Evolutionary conservation across 2,888 invertebrate genomes (phyloP).

Genomic region (Drosophila neotestacea): DNA sequence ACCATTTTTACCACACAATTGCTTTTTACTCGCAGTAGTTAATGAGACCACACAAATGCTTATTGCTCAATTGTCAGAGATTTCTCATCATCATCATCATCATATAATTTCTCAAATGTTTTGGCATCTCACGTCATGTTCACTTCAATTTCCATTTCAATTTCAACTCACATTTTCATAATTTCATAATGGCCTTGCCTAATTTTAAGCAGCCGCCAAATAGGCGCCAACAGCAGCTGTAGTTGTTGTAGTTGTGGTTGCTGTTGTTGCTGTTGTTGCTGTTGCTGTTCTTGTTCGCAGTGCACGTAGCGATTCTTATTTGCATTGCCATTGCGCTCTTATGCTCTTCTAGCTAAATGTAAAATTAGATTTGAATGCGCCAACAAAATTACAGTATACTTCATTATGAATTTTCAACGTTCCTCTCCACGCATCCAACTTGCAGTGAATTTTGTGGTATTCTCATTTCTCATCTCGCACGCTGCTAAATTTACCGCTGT

Average conservation of each 20-base stretch:
- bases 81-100: conserved; percentile 10
- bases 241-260: neutral
- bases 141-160: conserved; percentile 54
- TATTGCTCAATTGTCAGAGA: conserved; percentile 3
- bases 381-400: conserved; percentile 34
- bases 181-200: conserved; percentile 68
- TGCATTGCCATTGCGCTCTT: conserved; percentile 29
- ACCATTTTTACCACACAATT: neutral
- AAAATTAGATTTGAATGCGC: conserved; percentile 60
- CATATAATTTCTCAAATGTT: conserved; percentile 37
- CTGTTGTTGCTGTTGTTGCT: neutral
- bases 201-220: conserved; percentile 48
- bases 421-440: conserved; percentile 5
- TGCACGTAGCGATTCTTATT: conserved; percentile 32
- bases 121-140: conserved; percentile 32
- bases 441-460: conserved; percentile 28
- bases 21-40: neutral
- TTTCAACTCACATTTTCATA: conserved; percentile 64
- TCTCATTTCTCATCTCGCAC: conserved; percentile 18
- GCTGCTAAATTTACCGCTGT: conserved; percentile 12
- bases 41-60: conserved; percentile 4
- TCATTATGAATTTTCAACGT: conserved; percentile 14
- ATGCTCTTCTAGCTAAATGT: conserved; percentile 29
- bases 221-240: conserved; percentile 17
- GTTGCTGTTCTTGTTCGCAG: conserved; percentile 2